Percentiles rank a stretch among this genome's conserved stretches.
These are phyloP conservation scores for Stomatorhinus ivindoensis DNA, from an alignment of 2,113 vertebrate genomes.

Conservation along the genomic window DNA sequence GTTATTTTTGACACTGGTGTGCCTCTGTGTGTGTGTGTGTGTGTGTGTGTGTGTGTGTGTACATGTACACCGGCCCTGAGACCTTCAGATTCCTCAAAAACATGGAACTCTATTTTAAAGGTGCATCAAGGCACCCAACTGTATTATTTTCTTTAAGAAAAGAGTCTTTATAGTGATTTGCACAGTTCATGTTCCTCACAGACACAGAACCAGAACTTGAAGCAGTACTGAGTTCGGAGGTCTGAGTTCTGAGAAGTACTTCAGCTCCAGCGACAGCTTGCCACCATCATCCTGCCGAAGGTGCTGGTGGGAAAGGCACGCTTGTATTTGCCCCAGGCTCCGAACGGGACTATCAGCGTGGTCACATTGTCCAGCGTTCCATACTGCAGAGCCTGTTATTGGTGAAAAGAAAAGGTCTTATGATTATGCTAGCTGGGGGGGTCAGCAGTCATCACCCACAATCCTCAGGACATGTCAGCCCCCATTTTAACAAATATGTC, in stretches of 20 bases:
- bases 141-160: slow-evolving; percentile 10
- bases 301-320: not conserved
- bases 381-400: slow-evolving; percentile 28
- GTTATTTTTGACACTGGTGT: too few relatives aligned
- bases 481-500: not conserved
- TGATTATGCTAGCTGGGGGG: not conserved
- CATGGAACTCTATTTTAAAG: not conserved
- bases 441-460: not conserved
- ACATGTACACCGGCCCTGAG: not conserved
- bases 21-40: too few relatives aligned
- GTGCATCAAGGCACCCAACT: slow-evolving; percentile 11
- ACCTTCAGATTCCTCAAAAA: not conserved
- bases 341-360: slow-evolving; percentile 24
- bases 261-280: slow-evolving; percentile 24
- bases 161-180: not conserved
- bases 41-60: not conserved
- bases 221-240: too few relatives aligned
- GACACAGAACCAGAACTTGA: not conserved
- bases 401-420: too few relatives aligned
- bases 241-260: too few relatives aligned
- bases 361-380: slow-evolving; percentile 28
- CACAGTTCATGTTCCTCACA: not conserved
- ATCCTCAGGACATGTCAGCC: not conserved
- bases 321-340: slow-evolving; percentile 31
- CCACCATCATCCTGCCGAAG: slow-evolving; percentile 27